A percentile compares a stretch with the other conserved stretches of the same genome.
phyloP scores from a whole-genome alignment of 2,797 vertebrate genomes.

The Lagodon rhomboides region DNA sequence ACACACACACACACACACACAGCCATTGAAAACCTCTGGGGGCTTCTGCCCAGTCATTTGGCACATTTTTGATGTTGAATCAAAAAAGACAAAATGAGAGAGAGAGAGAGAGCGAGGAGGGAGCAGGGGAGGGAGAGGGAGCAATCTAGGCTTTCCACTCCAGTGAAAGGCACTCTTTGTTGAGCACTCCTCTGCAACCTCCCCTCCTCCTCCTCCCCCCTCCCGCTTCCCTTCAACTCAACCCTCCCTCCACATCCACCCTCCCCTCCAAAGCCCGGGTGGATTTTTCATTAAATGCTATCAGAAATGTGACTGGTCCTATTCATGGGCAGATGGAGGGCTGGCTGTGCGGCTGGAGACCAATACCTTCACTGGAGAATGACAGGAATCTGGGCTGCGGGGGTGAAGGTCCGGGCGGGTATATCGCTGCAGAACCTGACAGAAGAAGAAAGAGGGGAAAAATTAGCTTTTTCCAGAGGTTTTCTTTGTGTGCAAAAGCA shows the following conservation, averaged over 20 bases:
- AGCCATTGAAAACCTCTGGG: constrained; percentile 54
- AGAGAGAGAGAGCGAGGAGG: constrained; percentile 44
- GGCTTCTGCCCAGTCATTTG: constrained; percentile 76
- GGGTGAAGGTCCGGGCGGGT: constrained; percentile 49
- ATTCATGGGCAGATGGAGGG: constrained; percentile 78
- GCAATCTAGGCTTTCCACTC: constrained; percentile 77
- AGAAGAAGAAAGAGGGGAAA: constrained; percentile 9
- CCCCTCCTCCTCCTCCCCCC: not conserved
- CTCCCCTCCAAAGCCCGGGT: constrained; percentile 62
- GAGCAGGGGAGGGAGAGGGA: constrained; percentile 52
- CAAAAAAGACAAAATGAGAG: constrained; percentile 75
- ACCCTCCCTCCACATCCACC: constrained; percentile 56
- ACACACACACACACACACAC: constrained; percentile 36
- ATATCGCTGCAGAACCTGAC: constrained; percentile 25
- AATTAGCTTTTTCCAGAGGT: constrained; percentile 8
- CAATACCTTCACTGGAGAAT: constrained; percentile 71
- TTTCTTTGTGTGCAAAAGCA: constrained; percentile 26
- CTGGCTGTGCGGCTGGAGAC: constrained; percentile 65
- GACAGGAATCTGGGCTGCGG: constrained; percentile 74
- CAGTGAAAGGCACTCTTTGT: constrained; percentile 84
- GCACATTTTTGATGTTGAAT: constrained; percentile 81
- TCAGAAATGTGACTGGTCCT: constrained; percentile 81
- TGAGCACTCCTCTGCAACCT: constrained; percentile 69
- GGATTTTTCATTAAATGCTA: constrained; percentile 85
- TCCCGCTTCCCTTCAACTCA: not conserved